Conservation (phyloP, 2,797 vertebrate species). For the Danio jaintianensis region DNA sequence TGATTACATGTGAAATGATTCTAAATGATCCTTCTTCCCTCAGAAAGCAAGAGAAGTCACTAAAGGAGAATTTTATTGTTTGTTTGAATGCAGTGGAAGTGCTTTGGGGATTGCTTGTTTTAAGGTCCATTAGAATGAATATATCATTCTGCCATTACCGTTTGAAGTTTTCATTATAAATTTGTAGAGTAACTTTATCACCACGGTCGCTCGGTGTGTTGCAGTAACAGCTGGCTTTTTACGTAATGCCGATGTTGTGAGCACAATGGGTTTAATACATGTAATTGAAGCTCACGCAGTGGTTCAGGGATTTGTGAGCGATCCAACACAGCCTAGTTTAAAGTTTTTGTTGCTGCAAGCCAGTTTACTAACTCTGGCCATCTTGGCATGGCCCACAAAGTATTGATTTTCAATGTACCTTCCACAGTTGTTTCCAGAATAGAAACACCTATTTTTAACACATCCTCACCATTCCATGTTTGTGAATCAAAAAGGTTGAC, state of each 20-base stretch:
- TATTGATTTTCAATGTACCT: neutral
- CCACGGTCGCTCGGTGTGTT: neutral
- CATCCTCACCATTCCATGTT: neutral
- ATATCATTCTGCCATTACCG: neutral
- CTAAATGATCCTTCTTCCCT: conserved; percentile 11
- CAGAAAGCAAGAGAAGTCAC: conserved; percentile 2
- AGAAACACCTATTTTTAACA: neutral
- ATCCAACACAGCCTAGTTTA: neutral
- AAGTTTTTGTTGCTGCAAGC: neutral
- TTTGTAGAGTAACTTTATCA: conserved; percentile 14
- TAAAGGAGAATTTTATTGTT: conserved; percentile 21
- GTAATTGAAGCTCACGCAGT: neutral
- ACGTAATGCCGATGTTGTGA: conserved; percentile 11
- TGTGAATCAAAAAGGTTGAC: neutral
- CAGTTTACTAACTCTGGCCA: neutral
- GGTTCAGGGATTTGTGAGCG: neutral
- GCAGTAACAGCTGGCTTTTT: conserved; percentile 18
- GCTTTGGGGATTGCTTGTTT: neutral
- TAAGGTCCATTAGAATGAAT: conserved; percentile 28
- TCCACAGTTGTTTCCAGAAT: neutral
- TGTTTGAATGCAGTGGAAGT: conserved; percentile 11
- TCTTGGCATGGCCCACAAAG: neutral
- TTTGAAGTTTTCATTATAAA: neutral
- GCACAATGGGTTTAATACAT: neutral
- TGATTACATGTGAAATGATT: neutral